phyloP scores from a whole-genome alignment of 2,888 invertebrate species.

The Phytoseiulus persimilis region DNA sequence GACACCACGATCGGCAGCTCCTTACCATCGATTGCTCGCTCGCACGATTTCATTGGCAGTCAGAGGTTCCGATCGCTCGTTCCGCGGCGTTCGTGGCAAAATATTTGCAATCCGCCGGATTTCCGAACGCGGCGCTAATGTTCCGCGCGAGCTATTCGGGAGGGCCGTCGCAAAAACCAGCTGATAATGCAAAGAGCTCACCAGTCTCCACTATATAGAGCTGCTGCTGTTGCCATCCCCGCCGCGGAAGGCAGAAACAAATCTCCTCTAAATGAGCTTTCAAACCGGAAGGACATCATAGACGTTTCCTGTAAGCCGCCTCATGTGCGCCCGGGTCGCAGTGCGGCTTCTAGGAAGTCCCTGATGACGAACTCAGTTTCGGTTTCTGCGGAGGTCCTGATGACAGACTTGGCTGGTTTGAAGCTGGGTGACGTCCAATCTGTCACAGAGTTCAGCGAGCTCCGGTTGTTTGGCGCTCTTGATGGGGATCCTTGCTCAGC shows the following conservation, averaged over 20 bases:
- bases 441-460: too few relatives aligned
- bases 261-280: background rate
- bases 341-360: background rate
- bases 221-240: background rate
- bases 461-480: background rate
- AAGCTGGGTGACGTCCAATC: too few relatives aligned
- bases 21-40: background rate
- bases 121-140: background rate
- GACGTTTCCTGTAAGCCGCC: background rate
- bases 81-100: background rate
- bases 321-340: background rate
- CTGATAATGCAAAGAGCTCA: background rate
- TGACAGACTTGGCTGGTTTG: background rate
- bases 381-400: background rate
- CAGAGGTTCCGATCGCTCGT: background rate
- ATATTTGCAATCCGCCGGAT: background rate
- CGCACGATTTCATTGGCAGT: background rate
- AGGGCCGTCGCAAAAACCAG: background rate
- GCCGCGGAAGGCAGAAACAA: background rate
- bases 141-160: background rate
- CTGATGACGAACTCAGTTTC: background rate
- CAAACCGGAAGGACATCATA: background rate
- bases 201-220: background rate
- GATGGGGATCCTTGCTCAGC: background rate
- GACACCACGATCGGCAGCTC: too few relatives aligned